Evolutionary conservation across 2,888 invertebrate genomes (phyloP).

Genomic region (Melieria crassipennis): DNA sequence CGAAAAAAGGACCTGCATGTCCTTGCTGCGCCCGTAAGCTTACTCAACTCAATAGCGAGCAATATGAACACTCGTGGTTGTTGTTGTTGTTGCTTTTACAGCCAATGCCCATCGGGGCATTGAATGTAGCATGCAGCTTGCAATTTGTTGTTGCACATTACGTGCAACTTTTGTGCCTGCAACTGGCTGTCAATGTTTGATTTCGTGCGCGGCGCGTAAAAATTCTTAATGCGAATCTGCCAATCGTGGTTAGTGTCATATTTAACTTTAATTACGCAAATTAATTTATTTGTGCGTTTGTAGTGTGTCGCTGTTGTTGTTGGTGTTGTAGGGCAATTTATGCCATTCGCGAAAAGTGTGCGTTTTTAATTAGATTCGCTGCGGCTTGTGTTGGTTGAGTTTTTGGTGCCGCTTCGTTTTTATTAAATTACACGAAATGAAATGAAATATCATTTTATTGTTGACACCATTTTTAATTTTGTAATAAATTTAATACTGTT

Average conservation of each 20-base stretch:
- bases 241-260: conserved; percentile 20
- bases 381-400: neutral
- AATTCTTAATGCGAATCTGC: conserved; percentile 11
- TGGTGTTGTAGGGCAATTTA: conserved; percentile 22
- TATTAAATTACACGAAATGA: neutral
- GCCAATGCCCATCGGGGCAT: neutral
- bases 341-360: conserved; percentile 11
- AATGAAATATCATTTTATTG: conserved; percentile 18
- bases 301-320: neutral
- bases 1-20: too few relatives aligned
- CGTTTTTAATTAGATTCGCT: conserved; percentile 21
- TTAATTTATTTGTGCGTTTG: conserved; percentile 19
- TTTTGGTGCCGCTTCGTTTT: neutral
- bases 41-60: too few relatives aligned
- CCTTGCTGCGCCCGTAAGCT: too few relatives aligned
- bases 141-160: neutral
- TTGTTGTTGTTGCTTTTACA: neutral
- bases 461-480: conserved; percentile 12
- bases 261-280: conserved; percentile 24
- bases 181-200: too few relatives aligned
- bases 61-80: neutral
- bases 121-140: neutral
- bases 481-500: conserved; percentile 16
- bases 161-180: neutral
- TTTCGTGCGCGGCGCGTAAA: neutral